Evolutionary conservation across 2,797 vertebrate genomes (phyloP).

Genomic region (Lepilemur septentrionalis): DNA sequence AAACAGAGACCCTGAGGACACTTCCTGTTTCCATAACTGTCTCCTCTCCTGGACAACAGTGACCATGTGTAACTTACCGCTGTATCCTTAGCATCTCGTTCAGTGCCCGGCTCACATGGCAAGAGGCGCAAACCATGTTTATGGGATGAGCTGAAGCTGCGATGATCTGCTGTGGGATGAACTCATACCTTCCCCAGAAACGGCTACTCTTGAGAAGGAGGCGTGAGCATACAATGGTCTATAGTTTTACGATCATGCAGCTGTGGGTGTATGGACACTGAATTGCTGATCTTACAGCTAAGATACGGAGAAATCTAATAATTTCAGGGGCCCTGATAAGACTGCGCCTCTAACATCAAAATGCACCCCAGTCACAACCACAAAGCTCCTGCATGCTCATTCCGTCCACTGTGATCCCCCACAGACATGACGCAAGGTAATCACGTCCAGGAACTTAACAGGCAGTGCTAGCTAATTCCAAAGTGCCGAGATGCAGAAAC

Average conservation of each 20-base stretch:
- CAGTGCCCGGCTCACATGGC: not conserved
- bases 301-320: not conserved
- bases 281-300: not conserved
- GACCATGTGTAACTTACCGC: fast-evolving
- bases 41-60: not conserved
- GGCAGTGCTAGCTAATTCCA: not conserved
- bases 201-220: not conserved
- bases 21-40: not conserved
- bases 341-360: not conserved
- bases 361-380: not conserved
- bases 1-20: not conserved
- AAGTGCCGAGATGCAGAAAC: not conserved
- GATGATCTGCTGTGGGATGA: not conserved
- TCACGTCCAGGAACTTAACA: not conserved
- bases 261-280: not conserved
- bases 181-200: not conserved
- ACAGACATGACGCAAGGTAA: not conserved
- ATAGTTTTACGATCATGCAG: not conserved
- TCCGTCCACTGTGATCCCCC: too few species aligned
- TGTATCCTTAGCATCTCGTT: not conserved
- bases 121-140: not conserved
- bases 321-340: not conserved
- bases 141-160: not conserved
- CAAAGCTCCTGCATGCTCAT: not conserved
- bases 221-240: not conserved